Evolutionary conservation across 1,140 invertebrate species (phyloP).

Genomic region (Saccostrea glomerata): DNA sequence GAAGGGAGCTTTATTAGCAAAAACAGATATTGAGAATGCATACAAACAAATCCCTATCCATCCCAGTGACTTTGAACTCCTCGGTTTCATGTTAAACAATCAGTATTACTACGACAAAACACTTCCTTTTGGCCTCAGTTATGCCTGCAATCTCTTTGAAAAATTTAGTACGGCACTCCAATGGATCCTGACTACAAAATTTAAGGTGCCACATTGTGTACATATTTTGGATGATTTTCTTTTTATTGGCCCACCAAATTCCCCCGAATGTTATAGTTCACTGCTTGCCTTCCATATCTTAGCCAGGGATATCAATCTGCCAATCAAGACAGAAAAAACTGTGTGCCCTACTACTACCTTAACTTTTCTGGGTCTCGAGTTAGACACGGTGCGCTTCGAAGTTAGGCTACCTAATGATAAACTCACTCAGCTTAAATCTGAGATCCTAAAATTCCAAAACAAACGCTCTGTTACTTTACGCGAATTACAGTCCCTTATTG

Average conservation of each 20-base stretch:
- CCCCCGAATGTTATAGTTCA: background rate
- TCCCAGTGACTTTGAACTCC: too few species aligned
- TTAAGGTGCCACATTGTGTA: background rate
- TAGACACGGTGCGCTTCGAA: background rate
- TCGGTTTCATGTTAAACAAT: background rate
- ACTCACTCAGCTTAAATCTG: background rate
- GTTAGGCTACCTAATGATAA: constrained; percentile 50
- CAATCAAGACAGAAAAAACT: constrained; percentile 44
- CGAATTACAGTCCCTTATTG: too few species aligned
- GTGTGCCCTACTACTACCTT: background rate
- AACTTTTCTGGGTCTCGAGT: background rate
- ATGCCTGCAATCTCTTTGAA: constrained; percentile 51
- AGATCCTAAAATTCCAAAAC: background rate
- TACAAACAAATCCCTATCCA: too few species aligned
- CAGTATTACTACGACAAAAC: background rate
- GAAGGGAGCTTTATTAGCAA: background rate
- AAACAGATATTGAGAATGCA: background rate
- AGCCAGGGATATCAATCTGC: constrained; percentile 26
- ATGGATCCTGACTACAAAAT: constrained; percentile 40
- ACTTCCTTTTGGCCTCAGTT: constrained; percentile 1
- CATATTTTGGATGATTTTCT: constrained; percentile 54
- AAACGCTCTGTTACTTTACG: background rate
- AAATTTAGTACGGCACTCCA: constrained; percentile 47
- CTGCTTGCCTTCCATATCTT: background rate
- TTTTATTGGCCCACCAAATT: background rate